phyloP scores from a whole-genome alignment of 2,113 vertebrate genomes.

The Garra rufa region DNA sequence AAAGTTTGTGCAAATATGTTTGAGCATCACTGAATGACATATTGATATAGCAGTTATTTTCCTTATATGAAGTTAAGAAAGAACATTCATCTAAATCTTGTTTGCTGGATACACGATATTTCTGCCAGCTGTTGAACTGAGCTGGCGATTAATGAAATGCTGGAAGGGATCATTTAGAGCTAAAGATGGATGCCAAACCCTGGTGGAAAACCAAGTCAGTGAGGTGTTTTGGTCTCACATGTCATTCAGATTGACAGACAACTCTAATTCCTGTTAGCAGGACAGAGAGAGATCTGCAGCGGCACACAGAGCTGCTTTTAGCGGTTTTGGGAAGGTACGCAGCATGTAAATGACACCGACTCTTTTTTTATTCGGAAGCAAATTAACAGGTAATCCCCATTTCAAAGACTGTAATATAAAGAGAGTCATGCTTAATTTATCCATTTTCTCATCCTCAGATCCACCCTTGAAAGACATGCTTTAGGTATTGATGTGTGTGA shows the following conservation, averaged over 20 bases:
- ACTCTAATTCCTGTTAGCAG: constrained; percentile 68
- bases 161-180: constrained; percentile 16
- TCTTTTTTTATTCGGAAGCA: constrained; percentile 44
- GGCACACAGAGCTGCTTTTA: constrained; percentile 14
- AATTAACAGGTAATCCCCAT: constrained; percentile 52
- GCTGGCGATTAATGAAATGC: background rate
- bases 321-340: constrained; percentile 20
- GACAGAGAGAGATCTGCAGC: constrained; percentile 20
- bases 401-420: constrained; percentile 42
- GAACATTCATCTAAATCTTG: background rate
- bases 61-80: background rate
- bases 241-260: constrained; percentile 68
- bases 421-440: constrained; percentile 22
- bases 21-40: background rate
- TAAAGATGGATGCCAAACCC: constrained; percentile 10
- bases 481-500: constrained; percentile 13
- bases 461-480: constrained; percentile 6
- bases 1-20: background rate
- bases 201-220: constrained; percentile 35
- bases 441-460: constrained; percentile 29
- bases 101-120: background rate
- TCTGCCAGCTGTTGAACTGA: constrained; percentile 15
- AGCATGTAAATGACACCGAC: constrained; percentile 36
- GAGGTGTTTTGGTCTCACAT: constrained; percentile 33
- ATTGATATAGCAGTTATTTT: background rate